Base-by-base conservation (phyloP, 2,888 invertebrate genomes). In the Arctia plantaginis region DNA sequence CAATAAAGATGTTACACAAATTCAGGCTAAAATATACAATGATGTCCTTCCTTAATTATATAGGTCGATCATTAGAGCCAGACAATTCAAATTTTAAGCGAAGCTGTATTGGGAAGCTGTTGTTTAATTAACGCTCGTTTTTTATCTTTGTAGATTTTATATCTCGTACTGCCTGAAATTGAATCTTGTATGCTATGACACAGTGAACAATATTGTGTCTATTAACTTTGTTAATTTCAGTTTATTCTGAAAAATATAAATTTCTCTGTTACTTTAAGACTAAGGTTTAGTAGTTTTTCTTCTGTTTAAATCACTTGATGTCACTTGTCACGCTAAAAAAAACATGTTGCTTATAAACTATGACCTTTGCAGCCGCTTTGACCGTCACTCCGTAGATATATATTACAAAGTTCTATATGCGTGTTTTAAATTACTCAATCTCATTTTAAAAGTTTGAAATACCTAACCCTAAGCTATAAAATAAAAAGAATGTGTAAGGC, bases 141-240 rank as follows among this genome's bases (percentile, higher is more conserved):
- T 55, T 39, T 69, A 59, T 27, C 15, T 15, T 59, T 6, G 39
- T 59, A 23, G 33, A 27, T 59, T 72, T 66, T 66, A 66, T 59
- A 39, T 41, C 13, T 15, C 2, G 15, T 62, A 62, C 62, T 68
- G 47, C 27, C 20, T 23, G 20, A 47, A 59, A 68, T 18, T 68
- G 23, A 68, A 73, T 35, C 47, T 33, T 35, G 44, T 51, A n/a
- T 62, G 35, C 18, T 66, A 23, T 55, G 39, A 41, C 66, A 66
- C 69, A 69, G 30, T 33, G 30, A 41, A 33, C 30, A 66, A 65
- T 73, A 66, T 66, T 41, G 66, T 67, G 23, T 51, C 71, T 23
- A 67, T 62, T 35, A 71, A 51, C 39, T 68, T 64, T 70, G 69
- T 73, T 55, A 69, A 73, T 73, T 69, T 66, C 55, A 59, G 20